phyloP scores from a whole-genome alignment of 2,113 vertebrate species.

The Willisornis vidua region DNA sequence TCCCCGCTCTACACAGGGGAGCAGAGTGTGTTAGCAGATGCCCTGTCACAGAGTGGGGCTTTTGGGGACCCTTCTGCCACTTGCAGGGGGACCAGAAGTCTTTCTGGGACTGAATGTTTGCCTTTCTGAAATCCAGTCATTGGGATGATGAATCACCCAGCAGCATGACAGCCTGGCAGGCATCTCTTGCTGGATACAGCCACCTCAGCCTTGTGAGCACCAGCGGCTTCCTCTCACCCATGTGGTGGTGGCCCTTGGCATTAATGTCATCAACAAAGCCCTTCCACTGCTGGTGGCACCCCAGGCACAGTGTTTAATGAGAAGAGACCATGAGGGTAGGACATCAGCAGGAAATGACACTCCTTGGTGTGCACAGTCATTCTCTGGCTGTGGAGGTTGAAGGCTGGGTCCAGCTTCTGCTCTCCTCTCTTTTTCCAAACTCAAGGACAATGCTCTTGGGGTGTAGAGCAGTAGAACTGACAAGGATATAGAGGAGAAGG shows the following conservation, averaged over 20 bases:
- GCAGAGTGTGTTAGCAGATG: not conserved
- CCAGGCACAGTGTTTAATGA: not conserved
- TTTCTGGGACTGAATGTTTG: not conserved
- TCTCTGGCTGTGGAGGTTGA: fast-evolving
- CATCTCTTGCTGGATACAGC: fast-evolving
- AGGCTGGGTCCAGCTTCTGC: not conserved
- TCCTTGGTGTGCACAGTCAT: fast-evolving
- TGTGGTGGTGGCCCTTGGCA: not conserved
- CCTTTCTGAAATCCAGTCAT: not conserved
- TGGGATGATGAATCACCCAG: not conserved
- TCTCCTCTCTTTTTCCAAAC: not conserved
- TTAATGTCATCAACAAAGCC: not conserved
- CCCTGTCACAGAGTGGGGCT: not conserved
- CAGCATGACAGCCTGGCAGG: not conserved
- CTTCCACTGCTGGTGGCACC: fast-evolving
- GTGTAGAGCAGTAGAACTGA: not conserved
- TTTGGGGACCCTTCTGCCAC: not conserved
- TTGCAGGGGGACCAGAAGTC: not conserved
- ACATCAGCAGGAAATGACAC: not conserved
- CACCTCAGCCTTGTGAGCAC: not conserved
- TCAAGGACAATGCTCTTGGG: fast-evolving
- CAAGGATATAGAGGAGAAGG: not conserved
- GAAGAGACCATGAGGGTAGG: fast-evolving
- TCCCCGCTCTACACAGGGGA: not conserved
- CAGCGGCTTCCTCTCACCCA: not conserved